Evolutionary conservation across 1,140 invertebrate species (phyloP).

Genomic region (Agrypnia vestita): DNA sequence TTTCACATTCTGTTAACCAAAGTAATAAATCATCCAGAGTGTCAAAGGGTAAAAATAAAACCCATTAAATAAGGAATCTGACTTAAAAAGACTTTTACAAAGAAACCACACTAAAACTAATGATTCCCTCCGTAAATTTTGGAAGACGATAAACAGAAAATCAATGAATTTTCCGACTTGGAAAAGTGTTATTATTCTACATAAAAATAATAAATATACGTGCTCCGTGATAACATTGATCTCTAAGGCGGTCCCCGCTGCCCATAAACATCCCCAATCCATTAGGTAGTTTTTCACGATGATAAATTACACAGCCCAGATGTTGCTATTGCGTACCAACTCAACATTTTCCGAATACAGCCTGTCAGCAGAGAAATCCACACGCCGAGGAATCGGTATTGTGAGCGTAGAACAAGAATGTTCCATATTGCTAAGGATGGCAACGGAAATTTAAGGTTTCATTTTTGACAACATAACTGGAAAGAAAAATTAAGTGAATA

Average conservation of each 20-base stretch:
- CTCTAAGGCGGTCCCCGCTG: not conserved
- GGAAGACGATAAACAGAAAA: constrained; percentile 5
- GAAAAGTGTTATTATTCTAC: constrained; percentile 1
- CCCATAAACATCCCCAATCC: constrained; percentile 38
- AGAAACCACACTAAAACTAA: not conserved
- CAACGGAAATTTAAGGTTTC: not conserved
- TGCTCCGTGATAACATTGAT: not conserved
- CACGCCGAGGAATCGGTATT: not conserved
- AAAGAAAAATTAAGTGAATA: no score
- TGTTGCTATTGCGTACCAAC: constrained; percentile 11
- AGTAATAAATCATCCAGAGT: no score
- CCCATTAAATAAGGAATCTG: no score
- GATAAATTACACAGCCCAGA: constrained; percentile 43
- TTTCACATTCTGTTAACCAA: no score
- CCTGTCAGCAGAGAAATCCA: not conserved
- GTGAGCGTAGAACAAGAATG: not conserved
- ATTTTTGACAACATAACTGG: not conserved
- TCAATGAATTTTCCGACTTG: not conserved
- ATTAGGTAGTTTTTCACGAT: constrained; percentile 54
- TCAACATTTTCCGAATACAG: constrained; percentile 4
- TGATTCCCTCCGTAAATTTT: not conserved
- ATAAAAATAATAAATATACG: no score
- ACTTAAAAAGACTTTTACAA: no score
- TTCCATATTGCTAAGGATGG: not conserved
- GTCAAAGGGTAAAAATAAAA: no score